Conservation (phyloP, 2,797 vertebrate genomes). For the Benthosema pterotum region DNA sequence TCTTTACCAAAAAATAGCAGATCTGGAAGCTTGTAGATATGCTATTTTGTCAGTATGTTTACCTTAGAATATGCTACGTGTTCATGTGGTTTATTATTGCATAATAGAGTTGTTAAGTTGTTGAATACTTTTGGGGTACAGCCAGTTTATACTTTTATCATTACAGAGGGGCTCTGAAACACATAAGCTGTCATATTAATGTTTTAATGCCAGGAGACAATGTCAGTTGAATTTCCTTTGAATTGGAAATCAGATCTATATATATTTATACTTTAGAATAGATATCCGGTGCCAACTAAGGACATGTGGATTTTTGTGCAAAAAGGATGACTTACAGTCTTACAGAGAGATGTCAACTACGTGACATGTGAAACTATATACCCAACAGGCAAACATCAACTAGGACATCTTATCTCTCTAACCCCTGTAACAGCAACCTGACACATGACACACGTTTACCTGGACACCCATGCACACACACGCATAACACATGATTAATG, state of each 20-base stretch:
- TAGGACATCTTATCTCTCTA: constrained; percentile 76
- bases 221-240: too few species aligned
- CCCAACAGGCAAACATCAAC: constrained; percentile 62
- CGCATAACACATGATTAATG: too few species aligned
- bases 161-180: background rate
- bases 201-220: too few species aligned
- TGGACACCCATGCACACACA: background rate
- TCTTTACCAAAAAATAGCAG: too few species aligned
- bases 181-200: background rate
- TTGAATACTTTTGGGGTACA: background rate
- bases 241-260: constrained; percentile 29
- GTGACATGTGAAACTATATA: constrained; percentile 54
- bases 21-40: too few species aligned
- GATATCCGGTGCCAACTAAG: background rate
- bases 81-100: background rate
- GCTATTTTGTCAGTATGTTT: too few species aligned
- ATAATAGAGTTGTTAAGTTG: background rate
- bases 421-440: constrained; percentile 63
- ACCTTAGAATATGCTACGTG: too few species aligned
- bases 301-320: constrained; percentile 22
- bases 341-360: constrained; percentile 27
- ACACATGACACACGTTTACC: background rate
- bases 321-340: constrained; percentile 14
- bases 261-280: constrained; percentile 24
- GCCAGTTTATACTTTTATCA: background rate